Evolutionary conservation across 2,888 invertebrate species (phyloP).

Genomic region (Leucoma salicis): DNA sequence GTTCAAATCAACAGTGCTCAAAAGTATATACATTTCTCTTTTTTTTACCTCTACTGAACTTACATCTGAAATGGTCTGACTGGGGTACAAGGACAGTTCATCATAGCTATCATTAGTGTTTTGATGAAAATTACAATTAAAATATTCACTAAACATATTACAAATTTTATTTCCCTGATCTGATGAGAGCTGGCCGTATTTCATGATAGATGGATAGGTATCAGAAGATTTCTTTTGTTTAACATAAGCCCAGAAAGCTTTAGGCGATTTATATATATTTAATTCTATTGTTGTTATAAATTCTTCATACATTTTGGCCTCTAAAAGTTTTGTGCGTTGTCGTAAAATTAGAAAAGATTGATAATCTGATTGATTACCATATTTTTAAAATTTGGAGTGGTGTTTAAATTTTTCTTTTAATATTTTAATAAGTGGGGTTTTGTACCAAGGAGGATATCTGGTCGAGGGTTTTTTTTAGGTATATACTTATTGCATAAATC

Average conservation of each 20-base stretch:
- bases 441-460: constrained; percentile 9
- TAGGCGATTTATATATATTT: not conserved
- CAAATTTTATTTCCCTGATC: not conserved
- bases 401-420: constrained; percentile 15
- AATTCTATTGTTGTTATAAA: constrained; percentile 2
- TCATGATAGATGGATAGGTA: not conserved
- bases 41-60: too few species aligned
- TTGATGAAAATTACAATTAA: not conserved
- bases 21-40: too few species aligned
- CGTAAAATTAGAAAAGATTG: constrained; percentile 5
- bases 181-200: not conserved
- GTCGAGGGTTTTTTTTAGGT: not conserved
- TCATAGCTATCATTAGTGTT: not conserved
- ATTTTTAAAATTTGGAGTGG: constrained; percentile 9
- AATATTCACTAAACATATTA: constrained; percentile 10
- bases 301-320: constrained; percentile 4
- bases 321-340: constrained; percentile 1
- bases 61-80: too few species aligned
- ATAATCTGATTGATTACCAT: constrained; percentile 6
- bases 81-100: not conserved
- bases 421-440: constrained; percentile 10
- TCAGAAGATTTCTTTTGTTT: not conserved
- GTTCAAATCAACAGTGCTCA: too few species aligned
- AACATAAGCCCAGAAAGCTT: not conserved
- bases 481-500: constrained; percentile 1